These are phyloP conservation scores for Agelas oroides DNA, from an alignment of 37 sponge, comb jelly and placozoan genomes.

Conservation along the genomic window DNA sequence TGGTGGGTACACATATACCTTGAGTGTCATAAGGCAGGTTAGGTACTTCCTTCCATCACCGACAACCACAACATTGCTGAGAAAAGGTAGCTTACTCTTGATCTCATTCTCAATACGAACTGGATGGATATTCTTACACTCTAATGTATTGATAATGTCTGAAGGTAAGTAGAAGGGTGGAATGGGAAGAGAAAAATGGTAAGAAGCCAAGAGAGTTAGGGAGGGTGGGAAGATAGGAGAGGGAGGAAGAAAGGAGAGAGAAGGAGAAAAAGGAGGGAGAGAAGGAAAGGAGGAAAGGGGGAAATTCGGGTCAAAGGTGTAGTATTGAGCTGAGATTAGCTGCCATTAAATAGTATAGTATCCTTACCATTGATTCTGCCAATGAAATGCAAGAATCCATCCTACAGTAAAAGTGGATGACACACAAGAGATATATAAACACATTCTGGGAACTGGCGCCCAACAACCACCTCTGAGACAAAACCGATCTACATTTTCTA, in stretches of 20 bases:
- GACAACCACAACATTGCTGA: conserved; percentile 75
- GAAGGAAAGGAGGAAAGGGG: neutral
- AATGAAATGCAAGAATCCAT: conserved; percentile 72
- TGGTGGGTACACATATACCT: conserved; percentile 29
- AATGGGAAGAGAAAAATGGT: too few relatives aligned
- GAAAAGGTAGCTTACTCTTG: conserved; percentile 62
- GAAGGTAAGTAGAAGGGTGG: too few relatives aligned
- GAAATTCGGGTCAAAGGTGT: too few relatives aligned
- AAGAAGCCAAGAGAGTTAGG: too few relatives aligned
- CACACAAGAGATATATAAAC: too few relatives aligned
- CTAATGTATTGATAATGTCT: conserved; percentile 89
- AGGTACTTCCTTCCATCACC: conserved; percentile 75
- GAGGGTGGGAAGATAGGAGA: neutral
- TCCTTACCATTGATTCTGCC: conserved; percentile 83
- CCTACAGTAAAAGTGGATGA: neutral
- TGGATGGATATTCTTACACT: conserved; percentile 88
- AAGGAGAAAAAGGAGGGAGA: neutral
- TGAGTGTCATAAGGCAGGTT: conserved; percentile 72
- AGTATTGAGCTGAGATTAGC: too few relatives aligned
- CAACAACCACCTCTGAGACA: too few relatives aligned
- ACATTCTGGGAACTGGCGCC: too few relatives aligned
- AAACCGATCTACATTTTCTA: too few relatives aligned
- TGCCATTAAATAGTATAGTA: too few relatives aligned
- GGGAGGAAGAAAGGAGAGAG: too few relatives aligned
- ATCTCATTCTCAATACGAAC: conserved; percentile 77